Base-by-base conservation (phyloP, 2,888 invertebrate species). In the Lasioglossum calceatum region DNA sequence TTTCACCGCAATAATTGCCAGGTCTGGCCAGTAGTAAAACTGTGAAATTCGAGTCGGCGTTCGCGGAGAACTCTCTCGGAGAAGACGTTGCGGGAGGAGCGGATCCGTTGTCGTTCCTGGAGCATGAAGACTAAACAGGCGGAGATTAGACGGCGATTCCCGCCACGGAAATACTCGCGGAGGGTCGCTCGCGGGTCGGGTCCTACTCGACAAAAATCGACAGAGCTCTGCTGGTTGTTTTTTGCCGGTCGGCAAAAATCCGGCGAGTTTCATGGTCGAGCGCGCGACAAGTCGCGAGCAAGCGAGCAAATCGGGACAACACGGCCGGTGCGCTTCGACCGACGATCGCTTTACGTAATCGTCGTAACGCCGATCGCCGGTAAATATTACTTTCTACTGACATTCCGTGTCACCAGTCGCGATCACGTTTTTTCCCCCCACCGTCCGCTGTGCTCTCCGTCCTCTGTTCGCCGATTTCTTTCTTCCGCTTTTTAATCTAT, bases 371-470 rank as follows among this genome's bases (percentile, higher is more conserved):
- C 82, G 78, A 82, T 77, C 42, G 82, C 58, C 80, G 77, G 85
- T 86, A 89, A 91, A 87, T 91, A 89, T 89, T 91, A 91, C 91
- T 90, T 91, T 91, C 91, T 87, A 91, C 72, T 67, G 87, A 79
- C 87, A 88, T 91, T 91, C 91, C 87, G 83, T 89, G 88, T 87
- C 88, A 81, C 84, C 77, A 23, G 78, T 77, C 61, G 75, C 77
- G 16, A 72, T 72, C 58, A 1, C 16, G 23, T 47, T 44, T 61
- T 32, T 61, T 64, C 36, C 4, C 4, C 12, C n/a, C 10, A 0
- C 7, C 19, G 2, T 7, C 64, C 64, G 23, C 36, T 19, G 32
- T 61, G 1, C 61, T 32, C 36, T 2, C 7, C 12, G 70, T 42
- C 23, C 70, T 10, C 23, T n/a, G 39, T 39, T 42, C 36, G 67